Percentiles rank a stretch among this genome's conserved stretches.
phyloP scores from a whole-genome alignment of 2,113 vertebrate genomes.

The Sminthopsis crassicaudata region DNA sequence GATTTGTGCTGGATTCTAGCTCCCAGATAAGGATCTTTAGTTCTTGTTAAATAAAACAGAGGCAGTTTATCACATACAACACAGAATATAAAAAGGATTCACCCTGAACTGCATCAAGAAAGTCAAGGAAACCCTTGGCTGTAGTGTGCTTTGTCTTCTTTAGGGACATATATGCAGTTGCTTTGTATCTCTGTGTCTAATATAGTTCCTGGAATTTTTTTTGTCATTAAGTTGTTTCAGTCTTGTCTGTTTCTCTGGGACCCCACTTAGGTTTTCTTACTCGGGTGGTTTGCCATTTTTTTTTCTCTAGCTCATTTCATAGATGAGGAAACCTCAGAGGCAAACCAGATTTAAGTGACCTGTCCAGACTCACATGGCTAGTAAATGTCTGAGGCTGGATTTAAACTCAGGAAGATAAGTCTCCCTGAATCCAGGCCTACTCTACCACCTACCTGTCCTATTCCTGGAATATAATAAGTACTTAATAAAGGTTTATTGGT shows the following conservation, averaged over 20 bases:
- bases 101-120: neutral
- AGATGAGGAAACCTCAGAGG: neutral
- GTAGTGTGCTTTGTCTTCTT: neutral
- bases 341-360: neutral
- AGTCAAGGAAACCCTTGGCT: neutral
- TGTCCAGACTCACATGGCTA: neutral
- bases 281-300: neutral
- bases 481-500: neutral
- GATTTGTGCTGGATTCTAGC: neutral
- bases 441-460: neutral
- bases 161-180: neutral
- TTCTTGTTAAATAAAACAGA: neutral
- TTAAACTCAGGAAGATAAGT: neutral
- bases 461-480: neutral
- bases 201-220: neutral
- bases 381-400: neutral
- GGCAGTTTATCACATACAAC: neutral
- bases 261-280: neutral
- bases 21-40: neutral
- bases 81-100: neutral
- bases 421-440: neutral
- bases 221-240: neutral
- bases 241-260: neutral
- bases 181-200: neutral
- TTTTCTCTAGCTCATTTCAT: neutral